phyloP scores from a whole-genome alignment of 1,140 invertebrate genomes.

The Brachionus angularis region DNA sequence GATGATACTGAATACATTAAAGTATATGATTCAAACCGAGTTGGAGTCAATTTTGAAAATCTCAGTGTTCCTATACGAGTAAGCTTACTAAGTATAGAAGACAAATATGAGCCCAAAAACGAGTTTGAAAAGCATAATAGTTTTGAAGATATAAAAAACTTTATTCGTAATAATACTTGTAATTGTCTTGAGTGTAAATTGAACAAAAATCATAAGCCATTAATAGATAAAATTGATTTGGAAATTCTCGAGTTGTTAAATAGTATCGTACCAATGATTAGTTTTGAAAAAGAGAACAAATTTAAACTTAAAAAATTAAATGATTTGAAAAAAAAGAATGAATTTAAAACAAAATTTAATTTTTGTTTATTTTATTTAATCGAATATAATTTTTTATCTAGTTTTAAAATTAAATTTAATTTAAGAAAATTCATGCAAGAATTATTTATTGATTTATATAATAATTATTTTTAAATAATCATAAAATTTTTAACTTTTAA shows the following conservation, averaged over 20 bases:
- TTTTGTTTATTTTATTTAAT: slow-evolving; percentile 14
- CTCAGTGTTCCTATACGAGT: slow-evolving; percentile 20
- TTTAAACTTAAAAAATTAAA: background rate
- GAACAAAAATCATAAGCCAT: background rate
- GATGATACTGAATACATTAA: slow-evolving; percentile 13
- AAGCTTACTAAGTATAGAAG: background rate
- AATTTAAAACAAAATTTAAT: background rate
- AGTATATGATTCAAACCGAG: slow-evolving; percentile 2
- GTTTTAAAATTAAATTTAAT: slow-evolving; percentile 21
- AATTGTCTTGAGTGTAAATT: background rate
- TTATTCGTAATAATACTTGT: too few relatives aligned
- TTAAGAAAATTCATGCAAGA: slow-evolving; percentile 9
- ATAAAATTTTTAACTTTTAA: too few relatives aligned
- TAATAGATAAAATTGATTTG: background rate
- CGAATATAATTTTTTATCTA: background rate
- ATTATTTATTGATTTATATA: slow-evolving; percentile 34
- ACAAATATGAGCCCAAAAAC: too few relatives aligned
- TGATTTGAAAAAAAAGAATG: slow-evolving; percentile 1
- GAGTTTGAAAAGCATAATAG: background rate
- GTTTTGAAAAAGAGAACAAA: slow-evolving; percentile 10
- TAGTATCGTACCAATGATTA: background rate
- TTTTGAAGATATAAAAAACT: too few relatives aligned
- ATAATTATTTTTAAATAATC: too few relatives aligned
- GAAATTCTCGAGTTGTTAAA: slow-evolving; percentile 6
- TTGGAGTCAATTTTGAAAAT: slow-evolving; percentile 27